Percentiles rank a stretch among this genome's conserved stretches.
phyloP scores from a whole-genome alignment of 1,140 invertebrate species.

The Leptinotarsa texana region DNA sequence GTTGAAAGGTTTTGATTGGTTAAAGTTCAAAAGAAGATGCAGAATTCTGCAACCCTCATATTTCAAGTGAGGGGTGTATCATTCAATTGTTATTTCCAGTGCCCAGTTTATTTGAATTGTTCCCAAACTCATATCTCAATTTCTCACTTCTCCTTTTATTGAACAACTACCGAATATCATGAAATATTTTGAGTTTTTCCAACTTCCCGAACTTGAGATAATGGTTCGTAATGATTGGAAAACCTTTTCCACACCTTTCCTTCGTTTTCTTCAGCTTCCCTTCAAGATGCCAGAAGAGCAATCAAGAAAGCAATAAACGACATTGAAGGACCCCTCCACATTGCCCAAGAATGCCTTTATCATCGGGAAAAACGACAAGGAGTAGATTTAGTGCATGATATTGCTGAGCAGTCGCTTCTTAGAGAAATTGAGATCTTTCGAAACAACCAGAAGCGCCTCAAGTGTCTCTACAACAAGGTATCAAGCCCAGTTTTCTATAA shows the following conservation, averaged over 20 bases:
- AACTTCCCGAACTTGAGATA: no score
- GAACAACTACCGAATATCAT: no score
- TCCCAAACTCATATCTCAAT: no score
- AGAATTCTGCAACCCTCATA: no score
- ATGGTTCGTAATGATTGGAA: no score
- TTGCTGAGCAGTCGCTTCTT: slow-evolving; percentile 78
- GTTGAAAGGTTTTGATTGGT: slow-evolving; percentile 26
- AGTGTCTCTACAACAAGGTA: slow-evolving; percentile 69
- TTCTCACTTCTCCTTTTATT: no score
- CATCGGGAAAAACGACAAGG: slow-evolving; percentile 85
- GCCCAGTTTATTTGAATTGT: background rate
- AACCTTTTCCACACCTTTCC: no score
- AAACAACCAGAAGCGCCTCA: slow-evolving; percentile 75
- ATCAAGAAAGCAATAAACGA: slow-evolving; percentile 84
- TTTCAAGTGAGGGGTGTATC: background rate
- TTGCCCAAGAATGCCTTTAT: slow-evolving; percentile 91
- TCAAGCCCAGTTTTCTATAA: background rate
- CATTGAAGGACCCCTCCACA: slow-evolving; percentile 84
- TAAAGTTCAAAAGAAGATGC: no score
- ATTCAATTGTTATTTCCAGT: background rate
- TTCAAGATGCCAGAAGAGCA: slow-evolving; percentile 78
- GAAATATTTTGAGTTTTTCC: no score
- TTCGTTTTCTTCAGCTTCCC: background rate
- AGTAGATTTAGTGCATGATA: slow-evolving; percentile 81
- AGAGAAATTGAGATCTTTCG: slow-evolving; percentile 82